Conservation (phyloP, 1,140 invertebrate species). For the Drosophila setifemur region DNA sequence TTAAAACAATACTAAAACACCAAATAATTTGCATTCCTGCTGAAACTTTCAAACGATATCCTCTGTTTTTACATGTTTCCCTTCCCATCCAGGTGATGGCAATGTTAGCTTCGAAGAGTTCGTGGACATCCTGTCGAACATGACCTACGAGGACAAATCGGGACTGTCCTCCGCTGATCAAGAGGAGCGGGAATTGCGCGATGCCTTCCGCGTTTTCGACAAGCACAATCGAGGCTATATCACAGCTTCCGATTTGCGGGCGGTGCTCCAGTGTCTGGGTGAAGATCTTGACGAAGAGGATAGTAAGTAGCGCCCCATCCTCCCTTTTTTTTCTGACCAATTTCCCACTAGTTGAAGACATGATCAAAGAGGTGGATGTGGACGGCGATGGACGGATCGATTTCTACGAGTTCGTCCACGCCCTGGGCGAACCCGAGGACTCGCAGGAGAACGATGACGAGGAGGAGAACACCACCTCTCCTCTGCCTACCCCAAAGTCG, state of each 20-base stretch:
- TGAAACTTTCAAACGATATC: no score
- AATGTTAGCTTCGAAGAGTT: slow-evolving; percentile 96
- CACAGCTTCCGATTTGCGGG: slow-evolving; percentile 91
- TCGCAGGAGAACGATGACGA: slow-evolving; percentile 91
- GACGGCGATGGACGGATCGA: slow-evolving; percentile 94
- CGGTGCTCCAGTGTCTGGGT: slow-evolving; percentile 92
- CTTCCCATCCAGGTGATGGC: slow-evolving; percentile 88
- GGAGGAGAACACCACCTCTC: slow-evolving; percentile 84
- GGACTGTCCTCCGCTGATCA: slow-evolving; percentile 86
- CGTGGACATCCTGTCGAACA: slow-evolving; percentile 94
- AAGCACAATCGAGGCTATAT: slow-evolving; percentile 94
- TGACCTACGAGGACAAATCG: slow-evolving; percentile 85
- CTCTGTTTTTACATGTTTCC: no score
- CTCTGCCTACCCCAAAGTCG: slow-evolving; percentile 78
- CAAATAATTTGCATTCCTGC: no score
- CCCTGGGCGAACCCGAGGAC: slow-evolving; percentile 91
- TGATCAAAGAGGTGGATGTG: slow-evolving; percentile 96
- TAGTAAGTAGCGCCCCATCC: slow-evolving; percentile 84
- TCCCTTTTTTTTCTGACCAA: no score
- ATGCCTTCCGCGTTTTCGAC: slow-evolving; percentile 94
- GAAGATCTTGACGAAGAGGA: slow-evolving; percentile 94
- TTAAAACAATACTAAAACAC: no score
- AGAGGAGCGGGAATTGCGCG: slow-evolving; percentile 92
- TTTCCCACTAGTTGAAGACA: slow-evolving; percentile 90
- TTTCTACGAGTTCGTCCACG: slow-evolving; percentile 94